phyloP scores from a whole-genome alignment of 2,888 invertebrate species.

The Charanyca ferruginea region DNA sequence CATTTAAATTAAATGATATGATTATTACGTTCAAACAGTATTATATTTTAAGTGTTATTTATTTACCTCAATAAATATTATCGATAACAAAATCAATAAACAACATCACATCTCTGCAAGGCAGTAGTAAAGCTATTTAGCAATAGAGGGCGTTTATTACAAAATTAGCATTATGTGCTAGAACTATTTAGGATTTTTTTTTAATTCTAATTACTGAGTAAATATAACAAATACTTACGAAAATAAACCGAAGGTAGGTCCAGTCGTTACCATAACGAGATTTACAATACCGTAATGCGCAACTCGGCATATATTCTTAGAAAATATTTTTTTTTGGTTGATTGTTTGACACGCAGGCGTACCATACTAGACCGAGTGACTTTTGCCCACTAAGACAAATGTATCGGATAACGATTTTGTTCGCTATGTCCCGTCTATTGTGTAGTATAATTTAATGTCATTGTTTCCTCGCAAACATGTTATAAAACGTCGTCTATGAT shows the following conservation, averaged over 20 bases:
- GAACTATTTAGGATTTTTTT: background rate
- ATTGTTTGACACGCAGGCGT: too few species aligned
- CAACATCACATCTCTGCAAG: background rate
- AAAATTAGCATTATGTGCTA: background rate
- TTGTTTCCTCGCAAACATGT: too few species aligned
- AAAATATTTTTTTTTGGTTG: background rate
- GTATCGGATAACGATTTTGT: too few species aligned
- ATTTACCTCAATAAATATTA: too few species aligned
- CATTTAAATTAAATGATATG: too few species aligned
- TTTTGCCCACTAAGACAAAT: too few species aligned
- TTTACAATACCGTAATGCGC: background rate
- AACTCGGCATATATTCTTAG: background rate
- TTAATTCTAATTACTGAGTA: background rate
- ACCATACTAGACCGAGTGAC: too few species aligned
- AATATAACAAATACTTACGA: background rate
- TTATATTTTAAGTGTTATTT: too few species aligned
- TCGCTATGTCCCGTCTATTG: too few species aligned
- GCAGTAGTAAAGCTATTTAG: background rate
- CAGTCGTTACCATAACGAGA: background rate
- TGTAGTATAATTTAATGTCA: too few species aligned
- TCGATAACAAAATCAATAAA: background rate
- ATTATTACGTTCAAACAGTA: too few species aligned
- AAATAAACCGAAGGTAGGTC: background rate
- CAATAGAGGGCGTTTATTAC: background rate
- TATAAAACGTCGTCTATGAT: too few species aligned